Percentiles rank a stretch among this genome's conserved stretches.
Conservation (phyloP, 1,140 invertebrate genomes). For the Plutomurus gul region DNA sequence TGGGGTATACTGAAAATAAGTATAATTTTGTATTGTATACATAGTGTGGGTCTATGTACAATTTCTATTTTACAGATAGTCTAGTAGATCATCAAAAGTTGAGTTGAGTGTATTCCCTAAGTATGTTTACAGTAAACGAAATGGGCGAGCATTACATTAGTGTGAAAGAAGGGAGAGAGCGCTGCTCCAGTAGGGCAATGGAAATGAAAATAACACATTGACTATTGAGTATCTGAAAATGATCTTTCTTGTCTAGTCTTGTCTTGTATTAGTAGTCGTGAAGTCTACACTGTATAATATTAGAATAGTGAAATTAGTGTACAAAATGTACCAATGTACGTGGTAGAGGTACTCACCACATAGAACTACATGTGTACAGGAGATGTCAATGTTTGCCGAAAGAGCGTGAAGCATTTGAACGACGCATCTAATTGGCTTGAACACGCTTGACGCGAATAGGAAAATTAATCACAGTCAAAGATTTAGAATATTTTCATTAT, state of each 20-base stretch:
- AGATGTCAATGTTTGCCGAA: too few species aligned
- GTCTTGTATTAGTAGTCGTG: not conserved
- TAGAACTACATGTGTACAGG: too few species aligned
- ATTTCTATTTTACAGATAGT: too few species aligned
- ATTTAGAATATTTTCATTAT: too few species aligned
- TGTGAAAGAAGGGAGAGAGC: constrained; percentile 15
- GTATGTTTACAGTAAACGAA: constrained; percentile 21
- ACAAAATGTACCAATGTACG: constrained; percentile 25
- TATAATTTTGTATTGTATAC: too few species aligned
- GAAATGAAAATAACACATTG: constrained; percentile 23
- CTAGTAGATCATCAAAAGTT: constrained; percentile 4
- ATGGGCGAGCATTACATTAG: constrained; percentile 8
- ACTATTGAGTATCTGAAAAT: constrained; percentile 12
- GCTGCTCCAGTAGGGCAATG: not conserved
- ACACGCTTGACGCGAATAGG: too few species aligned
- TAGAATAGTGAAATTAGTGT: not conserved
- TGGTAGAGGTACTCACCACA: too few species aligned
- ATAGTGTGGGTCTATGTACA: too few species aligned
- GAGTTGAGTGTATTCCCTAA: constrained; percentile 16
- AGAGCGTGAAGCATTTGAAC: too few species aligned
- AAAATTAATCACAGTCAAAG: too few species aligned
- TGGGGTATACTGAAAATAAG: too few species aligned
- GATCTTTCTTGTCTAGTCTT: not conserved
- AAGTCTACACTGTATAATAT: not conserved
- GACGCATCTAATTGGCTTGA: too few species aligned